Percentiles rank a stretch among this genome's conserved stretches.
These are phyloP conservation scores for Sminthurides aquaticus DNA, from an alignment of 2,888 invertebrate species.

Conservation along the genomic window DNA sequence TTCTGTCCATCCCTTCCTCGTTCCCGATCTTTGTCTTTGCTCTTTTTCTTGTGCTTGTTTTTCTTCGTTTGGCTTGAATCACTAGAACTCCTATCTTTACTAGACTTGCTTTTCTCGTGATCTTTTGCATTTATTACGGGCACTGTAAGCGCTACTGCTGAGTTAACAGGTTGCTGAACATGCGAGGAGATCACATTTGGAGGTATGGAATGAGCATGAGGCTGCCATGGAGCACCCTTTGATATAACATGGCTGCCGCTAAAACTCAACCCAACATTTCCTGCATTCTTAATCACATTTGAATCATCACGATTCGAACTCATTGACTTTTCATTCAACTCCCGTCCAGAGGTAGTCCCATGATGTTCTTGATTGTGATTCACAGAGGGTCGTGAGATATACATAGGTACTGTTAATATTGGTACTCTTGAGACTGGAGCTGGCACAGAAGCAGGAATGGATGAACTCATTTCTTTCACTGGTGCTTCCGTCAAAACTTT, in stretches of 20 bases:
- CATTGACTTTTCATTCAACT: background rate
- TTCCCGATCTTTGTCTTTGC: constrained; percentile 40
- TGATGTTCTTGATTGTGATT: constrained; percentile 30
- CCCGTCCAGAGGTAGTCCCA: background rate
- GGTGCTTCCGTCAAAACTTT: constrained; percentile 4
- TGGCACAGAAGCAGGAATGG: background rate
- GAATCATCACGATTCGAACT: too few relatives aligned
- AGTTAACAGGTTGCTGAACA: constrained; percentile 22
- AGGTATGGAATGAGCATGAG: constrained; percentile 39
- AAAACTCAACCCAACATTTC: background rate
- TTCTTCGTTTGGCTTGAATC: constrained; percentile 28
- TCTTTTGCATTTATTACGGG: constrained; percentile 31
- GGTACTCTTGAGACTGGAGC: constrained; percentile 27
- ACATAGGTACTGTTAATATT: constrained; percentile 43
- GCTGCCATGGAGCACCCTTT: constrained; percentile 43
- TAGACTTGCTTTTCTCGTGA: constrained; percentile 17
- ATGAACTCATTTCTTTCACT: background rate
- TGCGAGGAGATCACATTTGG: constrained; percentile 36
- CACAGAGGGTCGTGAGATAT: constrained; percentile 37
- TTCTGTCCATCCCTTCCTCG: constrained; percentile 12
- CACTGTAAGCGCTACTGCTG: constrained; percentile 38
- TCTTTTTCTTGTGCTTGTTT: constrained; percentile 39
- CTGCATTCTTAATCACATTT: too few relatives aligned
- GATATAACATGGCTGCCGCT: constrained; percentile 1
- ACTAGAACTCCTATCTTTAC: constrained; percentile 9